Base-by-base conservation (phyloP, 2,113 vertebrate genomes). In the Spizaetus ornatus region DNA sequence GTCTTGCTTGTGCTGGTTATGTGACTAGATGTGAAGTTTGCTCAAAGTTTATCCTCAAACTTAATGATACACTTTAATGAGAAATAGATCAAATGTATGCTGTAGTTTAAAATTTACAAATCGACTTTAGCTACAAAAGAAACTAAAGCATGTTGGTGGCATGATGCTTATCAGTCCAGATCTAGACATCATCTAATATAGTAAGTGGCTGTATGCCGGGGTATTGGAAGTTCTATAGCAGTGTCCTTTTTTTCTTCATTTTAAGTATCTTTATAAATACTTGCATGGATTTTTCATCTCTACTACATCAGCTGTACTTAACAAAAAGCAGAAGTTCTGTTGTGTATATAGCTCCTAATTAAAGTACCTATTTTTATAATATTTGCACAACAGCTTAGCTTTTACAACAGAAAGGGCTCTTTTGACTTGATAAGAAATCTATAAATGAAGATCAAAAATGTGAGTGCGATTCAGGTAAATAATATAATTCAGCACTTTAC, bases 401-500 rank as follows among this genome's bases (percentile, higher is more conserved):
- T 98, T 98, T 99, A 97, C 98, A 97, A 98, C 98, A 98, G 98
- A 98, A 99, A 99, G 99, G 99, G 99, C 99, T 99, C 98, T 99
- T 99, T 98, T 98, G 98, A 98, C 97, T 98, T 98, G 97, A 95
- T 98, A 96, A 97, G 96, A 98, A 98, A 97, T 97, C 91, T 94
- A 85, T 94, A 96, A 98, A 67, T 94, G 96, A 97, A 98, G 97
- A 97, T 97, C 96, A 97, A 97, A 98, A 97, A 98, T 97, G 97
- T 97, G 97, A 97, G 97, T 97, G 97, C 85, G 94, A 98, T 98
- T 99, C 98, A 99, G 99, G 98, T 99, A 98, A 99, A 98, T 98
- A 98, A 98, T 98, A 97, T 98, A 98, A 98, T 98, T 98, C 98
- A 99, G 99, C 99, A 99, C 99, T 99, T 99, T 99, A 99, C 98